Conservation (phyloP, 2,113 vertebrate species). For the Channa argus region DNA sequence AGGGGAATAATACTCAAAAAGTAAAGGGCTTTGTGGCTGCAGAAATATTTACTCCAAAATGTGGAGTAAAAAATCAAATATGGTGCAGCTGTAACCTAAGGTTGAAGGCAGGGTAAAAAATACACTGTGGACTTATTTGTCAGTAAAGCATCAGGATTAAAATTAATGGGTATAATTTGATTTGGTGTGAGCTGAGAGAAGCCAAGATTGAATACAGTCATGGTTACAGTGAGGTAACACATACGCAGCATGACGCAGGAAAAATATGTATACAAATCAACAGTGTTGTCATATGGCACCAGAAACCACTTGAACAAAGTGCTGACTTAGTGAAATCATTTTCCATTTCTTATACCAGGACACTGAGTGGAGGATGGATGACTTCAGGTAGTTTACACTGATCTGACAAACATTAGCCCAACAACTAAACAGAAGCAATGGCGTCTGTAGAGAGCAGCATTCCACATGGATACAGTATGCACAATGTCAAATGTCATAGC, state of each 20-base stretch:
- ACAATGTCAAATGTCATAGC: not conserved
- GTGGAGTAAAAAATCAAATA: not conserved
- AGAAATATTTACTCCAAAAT: not conserved
- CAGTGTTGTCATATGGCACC: not conserved
- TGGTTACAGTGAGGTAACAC: not conserved
- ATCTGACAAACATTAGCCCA: not conserved
- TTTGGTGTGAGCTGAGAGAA: not conserved
- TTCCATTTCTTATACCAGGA: not conserved
- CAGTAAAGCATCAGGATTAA: not conserved
- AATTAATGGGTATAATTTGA: not conserved
- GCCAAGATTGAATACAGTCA: not conserved
- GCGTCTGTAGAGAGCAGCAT: not conserved
- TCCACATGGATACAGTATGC: not conserved
- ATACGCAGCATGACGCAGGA: not conserved
- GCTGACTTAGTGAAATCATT: constrained; percentile 25
- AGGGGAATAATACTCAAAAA: constrained; percentile 1
- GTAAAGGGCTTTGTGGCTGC: not conserved
- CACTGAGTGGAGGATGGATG: constrained; percentile 5
- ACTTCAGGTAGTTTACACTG: not conserved
- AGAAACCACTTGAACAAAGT: constrained; percentile 15
- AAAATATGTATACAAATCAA: not conserved
- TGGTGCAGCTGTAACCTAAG: not conserved
- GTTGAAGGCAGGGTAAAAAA: not conserved
- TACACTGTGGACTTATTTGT: not conserved
- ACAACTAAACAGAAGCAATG: not conserved